Evolutionary conservation across 2,797 vertebrate species (phyloP).

Genomic region (Bradypodion pumilum): DNA sequence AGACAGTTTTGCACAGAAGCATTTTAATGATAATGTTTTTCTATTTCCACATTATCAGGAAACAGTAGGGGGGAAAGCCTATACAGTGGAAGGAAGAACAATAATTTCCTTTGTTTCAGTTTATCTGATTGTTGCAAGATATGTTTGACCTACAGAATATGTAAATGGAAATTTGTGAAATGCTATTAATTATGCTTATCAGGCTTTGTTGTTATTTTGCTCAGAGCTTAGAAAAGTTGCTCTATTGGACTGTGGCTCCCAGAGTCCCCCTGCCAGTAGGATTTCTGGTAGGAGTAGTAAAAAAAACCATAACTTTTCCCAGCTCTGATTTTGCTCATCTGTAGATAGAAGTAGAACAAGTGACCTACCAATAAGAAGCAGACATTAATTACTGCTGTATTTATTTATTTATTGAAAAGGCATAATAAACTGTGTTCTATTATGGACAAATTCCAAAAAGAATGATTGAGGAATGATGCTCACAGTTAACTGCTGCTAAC

Average conservation of each 20-base stretch:
- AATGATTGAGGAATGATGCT: background rate
- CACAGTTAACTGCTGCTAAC: background rate
- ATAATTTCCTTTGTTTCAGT: slow-evolving; percentile 20
- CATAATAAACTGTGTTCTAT: background rate
- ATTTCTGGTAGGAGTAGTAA: background rate
- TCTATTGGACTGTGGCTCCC: background rate
- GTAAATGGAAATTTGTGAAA: background rate
- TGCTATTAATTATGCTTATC: background rate
- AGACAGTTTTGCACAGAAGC: slow-evolving; percentile 47
- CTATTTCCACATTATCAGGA: slow-evolving; percentile 63
- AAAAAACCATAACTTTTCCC: background rate
- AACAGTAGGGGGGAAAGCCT: slow-evolving; percentile 43
- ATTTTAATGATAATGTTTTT: slow-evolving; percentile 45
- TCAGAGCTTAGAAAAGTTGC: background rate
- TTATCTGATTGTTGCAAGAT: background rate
- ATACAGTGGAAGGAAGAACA: slow-evolving; percentile 10
- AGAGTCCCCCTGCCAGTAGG: background rate
- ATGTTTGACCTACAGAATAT: slow-evolving; percentile 25
- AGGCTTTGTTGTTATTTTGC: background rate
- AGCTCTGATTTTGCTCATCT: background rate
- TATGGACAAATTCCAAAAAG: background rate
- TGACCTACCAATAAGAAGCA: background rate
- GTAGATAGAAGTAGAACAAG: background rate
- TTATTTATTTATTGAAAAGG: background rate
- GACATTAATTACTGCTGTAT: background rate